Evolutionary conservation across 2,888 invertebrate genomes (phyloP).

Genomic region (Cryptus armator): DNA sequence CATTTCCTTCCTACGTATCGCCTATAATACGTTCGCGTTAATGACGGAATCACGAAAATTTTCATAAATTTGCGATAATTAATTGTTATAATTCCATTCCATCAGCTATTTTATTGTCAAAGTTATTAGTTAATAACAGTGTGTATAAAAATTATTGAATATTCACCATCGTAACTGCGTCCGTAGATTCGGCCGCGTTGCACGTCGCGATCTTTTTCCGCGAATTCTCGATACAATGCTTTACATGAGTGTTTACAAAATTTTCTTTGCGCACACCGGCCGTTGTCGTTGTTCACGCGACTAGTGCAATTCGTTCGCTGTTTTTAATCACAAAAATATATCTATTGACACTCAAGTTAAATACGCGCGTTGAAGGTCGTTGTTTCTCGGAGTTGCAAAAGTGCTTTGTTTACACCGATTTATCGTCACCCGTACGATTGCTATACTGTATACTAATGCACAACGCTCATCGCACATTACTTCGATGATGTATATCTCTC

Average conservation of each 20-base stretch:
- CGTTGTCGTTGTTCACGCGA: background rate
- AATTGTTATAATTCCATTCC: no score
- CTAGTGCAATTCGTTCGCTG: background rate
- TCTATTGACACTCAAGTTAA: conserved; percentile 25
- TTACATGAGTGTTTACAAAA: background rate
- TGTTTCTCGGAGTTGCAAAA: background rate
- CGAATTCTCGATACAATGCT: background rate
- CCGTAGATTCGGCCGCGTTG: no score
- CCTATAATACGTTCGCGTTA: no score
- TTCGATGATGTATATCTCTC: no score
- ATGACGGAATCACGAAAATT: no score
- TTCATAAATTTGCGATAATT: no score
- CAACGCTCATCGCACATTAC: background rate
- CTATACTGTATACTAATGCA: background rate
- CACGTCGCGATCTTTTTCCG: no score
- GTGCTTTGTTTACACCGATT: conserved; percentile 43
- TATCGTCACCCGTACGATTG: conserved; percentile 1
- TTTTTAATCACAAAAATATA: background rate
- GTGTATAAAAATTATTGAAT: no score
- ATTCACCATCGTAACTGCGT: no score
- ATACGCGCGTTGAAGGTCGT: conserved; percentile 19
- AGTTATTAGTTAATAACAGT: no score
- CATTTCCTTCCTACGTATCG: no score
- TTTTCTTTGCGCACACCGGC: background rate
- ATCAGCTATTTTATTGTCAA: no score